Conservation (phyloP, 2,888 invertebrate species). For the Scrobipalpa costella region DNA sequence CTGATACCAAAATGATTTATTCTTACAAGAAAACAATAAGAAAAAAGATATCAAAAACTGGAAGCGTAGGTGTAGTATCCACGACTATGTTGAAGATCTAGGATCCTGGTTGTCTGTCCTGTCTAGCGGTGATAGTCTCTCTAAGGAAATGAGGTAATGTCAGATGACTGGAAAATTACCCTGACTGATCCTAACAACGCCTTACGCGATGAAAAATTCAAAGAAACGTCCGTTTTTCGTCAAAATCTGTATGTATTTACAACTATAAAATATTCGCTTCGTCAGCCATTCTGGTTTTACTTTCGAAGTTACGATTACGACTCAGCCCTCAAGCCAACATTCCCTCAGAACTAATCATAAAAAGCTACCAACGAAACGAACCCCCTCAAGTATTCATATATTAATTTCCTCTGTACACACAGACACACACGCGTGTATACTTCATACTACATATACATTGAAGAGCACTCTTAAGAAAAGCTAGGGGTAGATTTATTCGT, state of each 20-base stretch:
- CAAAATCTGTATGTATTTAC: neutral
- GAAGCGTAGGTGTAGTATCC: too few relatives aligned
- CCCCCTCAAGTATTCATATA: conserved; percentile 42
- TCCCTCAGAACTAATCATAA: conserved; percentile 35
- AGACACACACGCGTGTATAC: neutral
- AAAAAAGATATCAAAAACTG: too few relatives aligned
- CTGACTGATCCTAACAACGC: too few relatives aligned
- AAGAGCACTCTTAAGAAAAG: neutral
- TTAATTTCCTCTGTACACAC: conserved; percentile 33
- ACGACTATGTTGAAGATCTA: too few relatives aligned
- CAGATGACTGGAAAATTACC: too few relatives aligned
- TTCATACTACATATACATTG: neutral
- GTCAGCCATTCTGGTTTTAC: neutral
- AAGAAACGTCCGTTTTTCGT: neutral
- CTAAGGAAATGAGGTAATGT: too few relatives aligned
- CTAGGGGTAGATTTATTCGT: conserved; percentile 9
- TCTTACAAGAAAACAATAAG: too few relatives aligned
- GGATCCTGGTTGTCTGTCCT: too few relatives aligned
- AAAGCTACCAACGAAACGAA: conserved; percentile 37
- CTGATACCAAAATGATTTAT: too few relatives aligned
- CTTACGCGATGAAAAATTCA: too few relatives aligned
- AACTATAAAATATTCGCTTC: neutral
- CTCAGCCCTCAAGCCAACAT: conserved; percentile 5
- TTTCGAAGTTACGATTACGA: conserved; percentile 11
- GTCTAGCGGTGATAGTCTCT: too few relatives aligned